Evolutionary conservation across 2,888 invertebrate species (phyloP), one percentile per base, ranked within the genome.

Genomic region (Caenorhabditis auriculariae): DNA sequence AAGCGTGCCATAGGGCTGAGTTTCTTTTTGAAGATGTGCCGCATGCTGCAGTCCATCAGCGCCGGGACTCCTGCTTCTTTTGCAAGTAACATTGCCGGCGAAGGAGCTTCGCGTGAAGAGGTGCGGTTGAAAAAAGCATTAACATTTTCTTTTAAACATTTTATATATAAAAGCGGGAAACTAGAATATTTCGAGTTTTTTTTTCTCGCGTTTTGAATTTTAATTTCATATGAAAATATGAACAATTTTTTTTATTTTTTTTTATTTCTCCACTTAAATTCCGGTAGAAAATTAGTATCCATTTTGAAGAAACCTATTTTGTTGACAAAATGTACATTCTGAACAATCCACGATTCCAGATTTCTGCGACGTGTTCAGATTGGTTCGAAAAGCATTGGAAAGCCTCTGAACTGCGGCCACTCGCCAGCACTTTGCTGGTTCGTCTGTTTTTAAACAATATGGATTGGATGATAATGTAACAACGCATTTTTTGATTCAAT

Each of bases 381-480:
- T 71, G 75, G 72, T 39, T 72, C 27, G 58, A 60, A 28, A 58
- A 63, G 4, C 48, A 71, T 32, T 75, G 74, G 71, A 67, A 64
- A 35, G 74, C 69, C 15, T 54, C 68, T 12, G 64, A 70, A 45
- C 63, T 78, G 32, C 57, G 78, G 9, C 78, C 79, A 17, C 55
- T 78, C 12, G 78, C 79, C 21, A 76, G 78, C 21, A 69, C 71
- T 32, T 54, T 72, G 37, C 60, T 79, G 55, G 73, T 72, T 19
- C 39, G 61, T 58, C 1, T 15, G 2, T 32, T n/a, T 45, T 19
- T 29, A 24, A 5, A n/a, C 41, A 5, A 43, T 4, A 17, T 23
- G 17, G 4, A 43, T 21, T 6, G 17, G 17, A 43, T n/a, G n/a
- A n/a, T n/a, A n/a, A n/a, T n/a, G n/a, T n/a, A n/a, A n/a, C n/a